Percentiles rank a stretch among this genome's conserved stretches.
These are phyloP conservation scores for Sebastes matsubarae DNA, from an alignment of 2,797 vertebrate genomes.

Conservation along the genomic window DNA sequence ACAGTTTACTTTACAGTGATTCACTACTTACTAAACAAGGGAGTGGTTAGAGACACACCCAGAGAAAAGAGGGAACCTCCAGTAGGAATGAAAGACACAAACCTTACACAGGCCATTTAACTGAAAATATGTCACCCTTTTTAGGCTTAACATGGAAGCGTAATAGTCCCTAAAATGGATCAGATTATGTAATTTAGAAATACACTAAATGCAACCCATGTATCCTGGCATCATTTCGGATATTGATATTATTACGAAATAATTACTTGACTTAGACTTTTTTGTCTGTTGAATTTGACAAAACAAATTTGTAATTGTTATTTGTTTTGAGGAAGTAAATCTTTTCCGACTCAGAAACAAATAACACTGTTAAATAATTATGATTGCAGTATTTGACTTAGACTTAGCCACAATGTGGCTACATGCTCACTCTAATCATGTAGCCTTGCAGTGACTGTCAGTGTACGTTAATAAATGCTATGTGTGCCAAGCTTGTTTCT, in stretches of 20 bases:
- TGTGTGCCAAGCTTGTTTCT: background rate
- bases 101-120: background rate
- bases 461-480: slow-evolving; percentile 6
- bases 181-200: background rate
- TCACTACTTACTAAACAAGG: background rate
- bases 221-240: background rate
- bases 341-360: background rate
- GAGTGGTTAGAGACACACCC: background rate
- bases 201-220: background rate
- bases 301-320: too few relatives aligned
- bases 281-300: background rate
- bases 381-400: background rate
- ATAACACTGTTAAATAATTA: background rate
- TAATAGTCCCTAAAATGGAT: background rate
- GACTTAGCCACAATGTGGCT: background rate
- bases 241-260: background rate
- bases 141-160: background rate
- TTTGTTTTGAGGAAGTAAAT: background rate
- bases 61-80: background rate
- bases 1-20: background rate
- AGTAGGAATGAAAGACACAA: background rate
- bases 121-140: background rate
- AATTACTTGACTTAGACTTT: background rate
- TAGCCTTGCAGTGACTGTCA: background rate
- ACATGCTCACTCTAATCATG: background rate